These are phyloP conservation scores for Microcebus ravelobensis DNA, from an alignment of 2,113 vertebrate genomes.

Conservation along the genomic window DNA sequence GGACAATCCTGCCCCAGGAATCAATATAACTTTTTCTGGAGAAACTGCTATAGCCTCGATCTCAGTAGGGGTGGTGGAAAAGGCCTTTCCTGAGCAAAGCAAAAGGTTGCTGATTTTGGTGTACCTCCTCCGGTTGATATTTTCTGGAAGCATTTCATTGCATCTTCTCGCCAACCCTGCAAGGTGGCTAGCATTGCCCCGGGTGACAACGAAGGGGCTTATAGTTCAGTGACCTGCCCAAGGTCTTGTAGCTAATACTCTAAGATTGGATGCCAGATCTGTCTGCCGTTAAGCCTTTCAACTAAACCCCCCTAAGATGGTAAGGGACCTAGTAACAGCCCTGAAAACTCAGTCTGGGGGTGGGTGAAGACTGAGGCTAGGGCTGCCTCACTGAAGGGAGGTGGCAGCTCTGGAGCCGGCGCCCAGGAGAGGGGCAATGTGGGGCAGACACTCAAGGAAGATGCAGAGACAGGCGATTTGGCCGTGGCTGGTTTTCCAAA, in stretches of 20 bases:
- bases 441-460: background rate
- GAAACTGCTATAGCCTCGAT: background rate
- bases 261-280: background rate
- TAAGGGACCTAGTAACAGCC: background rate
- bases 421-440: background rate
- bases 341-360: background rate
- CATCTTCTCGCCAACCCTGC: background rate
- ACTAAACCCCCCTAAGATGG: background rate
- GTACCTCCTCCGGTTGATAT: background rate
- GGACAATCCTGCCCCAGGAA: background rate
- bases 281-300: background rate
- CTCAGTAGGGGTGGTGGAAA: background rate
- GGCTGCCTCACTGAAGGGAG: background rate
- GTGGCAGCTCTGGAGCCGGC: background rate
- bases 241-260: background rate
- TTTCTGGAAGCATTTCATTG: background rate
- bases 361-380: accelerated
- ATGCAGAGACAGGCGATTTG: background rate
- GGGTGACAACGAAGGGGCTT: background rate
- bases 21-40: background rate
- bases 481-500: background rate
- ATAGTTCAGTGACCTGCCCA: background rate
- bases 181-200: accelerated
- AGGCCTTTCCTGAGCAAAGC: background rate
- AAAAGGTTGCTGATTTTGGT: accelerated